phyloP scores from a whole-genome alignment of 2,888 invertebrate genomes.

The Encarsia formosa region DNA sequence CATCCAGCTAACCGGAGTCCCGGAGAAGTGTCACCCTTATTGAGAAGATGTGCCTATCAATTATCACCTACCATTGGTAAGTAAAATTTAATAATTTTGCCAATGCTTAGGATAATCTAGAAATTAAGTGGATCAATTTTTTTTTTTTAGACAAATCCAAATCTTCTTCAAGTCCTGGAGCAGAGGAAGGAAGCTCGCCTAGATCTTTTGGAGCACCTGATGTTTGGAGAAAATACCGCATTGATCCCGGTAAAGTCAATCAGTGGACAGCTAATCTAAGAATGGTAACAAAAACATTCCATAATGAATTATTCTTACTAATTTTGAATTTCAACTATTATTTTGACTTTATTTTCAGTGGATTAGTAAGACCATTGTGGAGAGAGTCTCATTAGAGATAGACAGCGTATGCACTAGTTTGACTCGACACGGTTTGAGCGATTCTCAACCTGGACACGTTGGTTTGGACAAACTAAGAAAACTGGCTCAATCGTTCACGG shows the following conservation, averaged over 20 bases:
- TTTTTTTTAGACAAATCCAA: conserved; percentile 42
- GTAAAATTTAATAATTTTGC: neutral
- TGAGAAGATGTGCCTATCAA: conserved; percentile 57
- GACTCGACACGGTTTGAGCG: conserved; percentile 64
- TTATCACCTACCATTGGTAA: conserved; percentile 55
- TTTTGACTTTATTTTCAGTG: conserved; percentile 57
- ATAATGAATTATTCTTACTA: neutral
- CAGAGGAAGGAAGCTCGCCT: conserved; percentile 52
- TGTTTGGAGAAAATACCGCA: conserved; percentile 62
- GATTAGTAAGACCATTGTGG: conserved; percentile 79
- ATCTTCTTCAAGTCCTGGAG: conserved; percentile 47
- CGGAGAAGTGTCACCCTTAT: conserved; percentile 53
- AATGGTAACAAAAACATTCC: conserved; percentile 54
- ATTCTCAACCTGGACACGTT: conserved; percentile 65
- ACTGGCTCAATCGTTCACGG: conserved; percentile 60
- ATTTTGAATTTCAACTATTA: conserved; percentile 1
- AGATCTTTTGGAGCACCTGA: conserved; percentile 51
- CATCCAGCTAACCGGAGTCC: conserved; percentile 54
- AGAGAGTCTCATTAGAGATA: conserved; percentile 71
- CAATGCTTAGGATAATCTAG: neutral
- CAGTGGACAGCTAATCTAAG: conserved; percentile 77
- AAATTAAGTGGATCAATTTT: neutral
- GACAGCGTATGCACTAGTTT: conserved; percentile 67
- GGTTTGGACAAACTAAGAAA: conserved; percentile 72
- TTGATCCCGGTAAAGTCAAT: conserved; percentile 66